phyloP scores from a whole-genome alignment of 2,113 vertebrate species.

The Notechis scutatus region DNA sequence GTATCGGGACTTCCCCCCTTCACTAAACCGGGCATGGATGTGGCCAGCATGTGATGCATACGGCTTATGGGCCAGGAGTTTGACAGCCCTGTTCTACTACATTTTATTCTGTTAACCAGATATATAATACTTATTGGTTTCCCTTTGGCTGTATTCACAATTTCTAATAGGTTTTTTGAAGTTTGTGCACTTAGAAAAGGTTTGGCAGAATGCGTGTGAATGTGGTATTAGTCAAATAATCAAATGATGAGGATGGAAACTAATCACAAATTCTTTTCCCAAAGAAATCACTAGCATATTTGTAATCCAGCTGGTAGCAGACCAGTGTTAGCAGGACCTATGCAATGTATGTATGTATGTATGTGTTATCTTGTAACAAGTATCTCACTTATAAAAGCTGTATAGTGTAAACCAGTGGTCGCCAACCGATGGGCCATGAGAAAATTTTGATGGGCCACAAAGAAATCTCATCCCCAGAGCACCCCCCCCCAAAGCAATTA shows the following conservation, averaged over 20 bases:
- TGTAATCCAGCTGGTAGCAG: neutral
- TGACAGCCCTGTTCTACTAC: too few species aligned
- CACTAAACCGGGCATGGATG: too few species aligned
- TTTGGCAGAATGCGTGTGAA: neutral
- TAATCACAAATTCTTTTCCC: neutral
- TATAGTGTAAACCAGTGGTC: neutral
- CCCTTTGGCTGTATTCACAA: neutral
- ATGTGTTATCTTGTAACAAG: neutral
- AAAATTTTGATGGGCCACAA: too few species aligned
- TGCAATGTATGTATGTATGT: neutral
- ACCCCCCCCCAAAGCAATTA: too few species aligned
- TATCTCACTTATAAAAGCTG: neutral
- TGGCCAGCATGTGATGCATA: too few species aligned
- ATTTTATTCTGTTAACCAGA: neutral
- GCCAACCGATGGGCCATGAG: too few species aligned
- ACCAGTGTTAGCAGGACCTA: neutral
- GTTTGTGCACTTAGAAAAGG: neutral
- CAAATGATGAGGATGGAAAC: neutral
- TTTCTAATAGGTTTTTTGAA: neutral
- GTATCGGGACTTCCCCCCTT: too few species aligned
- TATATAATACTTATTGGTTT: neutral
- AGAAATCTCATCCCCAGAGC: too few species aligned
- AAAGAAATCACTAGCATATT: neutral
- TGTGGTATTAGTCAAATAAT: neutral
- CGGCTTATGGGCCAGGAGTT: too few species aligned